Conservation (phyloP, 2,113 vertebrate species). For the Oenanthe oenanthe region DNA sequence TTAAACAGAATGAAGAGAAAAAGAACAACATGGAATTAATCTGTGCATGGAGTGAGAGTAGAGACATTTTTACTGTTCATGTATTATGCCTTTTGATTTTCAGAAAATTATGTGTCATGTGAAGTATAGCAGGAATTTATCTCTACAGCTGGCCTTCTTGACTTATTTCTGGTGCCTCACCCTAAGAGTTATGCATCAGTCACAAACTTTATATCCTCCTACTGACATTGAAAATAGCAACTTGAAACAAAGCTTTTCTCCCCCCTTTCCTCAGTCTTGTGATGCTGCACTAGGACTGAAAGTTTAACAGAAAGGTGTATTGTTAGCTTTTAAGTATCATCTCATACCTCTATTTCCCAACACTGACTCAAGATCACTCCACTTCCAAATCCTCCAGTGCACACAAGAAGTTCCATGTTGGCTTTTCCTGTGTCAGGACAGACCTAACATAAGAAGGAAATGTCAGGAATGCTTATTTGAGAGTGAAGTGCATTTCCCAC, state of each 20-base stretch:
- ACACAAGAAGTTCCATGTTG: neutral
- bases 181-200: neutral
- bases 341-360: neutral
- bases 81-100: neutral
- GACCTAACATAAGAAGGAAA: constrained; percentile 7
- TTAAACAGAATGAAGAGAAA: neutral
- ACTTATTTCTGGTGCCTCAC: neutral
- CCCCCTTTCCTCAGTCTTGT: neutral
- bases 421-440: neutral
- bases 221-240: neutral
- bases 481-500: neutral
- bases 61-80: neutral
- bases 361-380: neutral
- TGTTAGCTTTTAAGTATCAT: neutral
- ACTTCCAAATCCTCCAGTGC: neutral
- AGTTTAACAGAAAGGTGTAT: neutral
- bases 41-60: neutral
- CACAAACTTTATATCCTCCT: neutral
- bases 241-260: neutral
- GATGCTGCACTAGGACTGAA: neutral
- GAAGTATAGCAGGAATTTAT: neutral
- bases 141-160: neutral
- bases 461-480: neutral
- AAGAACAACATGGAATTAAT: neutral
- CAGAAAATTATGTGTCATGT: neutral